A percentile compares a stretch with the other conserved stretches of the same genome.
These are phyloP conservation scores for Callionymus lyra DNA, from an alignment of 2,113 vertebrate species.

Conservation along the genomic window DNA sequence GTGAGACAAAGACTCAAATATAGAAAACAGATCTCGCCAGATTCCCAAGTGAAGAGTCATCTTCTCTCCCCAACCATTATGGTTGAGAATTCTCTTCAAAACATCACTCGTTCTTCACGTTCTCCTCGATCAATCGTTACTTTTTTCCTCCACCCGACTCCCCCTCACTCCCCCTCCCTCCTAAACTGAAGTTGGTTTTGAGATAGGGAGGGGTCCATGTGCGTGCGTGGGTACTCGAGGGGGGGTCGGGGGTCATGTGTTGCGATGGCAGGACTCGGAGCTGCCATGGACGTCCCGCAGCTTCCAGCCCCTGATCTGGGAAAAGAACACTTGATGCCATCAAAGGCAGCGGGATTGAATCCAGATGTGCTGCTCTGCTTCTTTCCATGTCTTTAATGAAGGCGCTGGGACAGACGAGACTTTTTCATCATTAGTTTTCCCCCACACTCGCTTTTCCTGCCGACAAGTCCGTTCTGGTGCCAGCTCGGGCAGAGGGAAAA, in stretches of 20 bases:
- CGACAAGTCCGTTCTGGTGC: conserved; percentile 52
- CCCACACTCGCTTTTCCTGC: conserved; percentile 54
- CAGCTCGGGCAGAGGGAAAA: conserved; percentile 40
- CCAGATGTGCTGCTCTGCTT: conserved; percentile 86
- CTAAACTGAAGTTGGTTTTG: conserved; percentile 17
- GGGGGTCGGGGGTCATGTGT: conserved; percentile 41
- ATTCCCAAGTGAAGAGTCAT: too few species aligned
- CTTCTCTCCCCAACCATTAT: too few species aligned
- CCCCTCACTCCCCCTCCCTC: background rate
- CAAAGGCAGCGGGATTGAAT: conserved; percentile 94
- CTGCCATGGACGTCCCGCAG: conserved; percentile 80
- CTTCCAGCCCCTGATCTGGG: conserved; percentile 85
- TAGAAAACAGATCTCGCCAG: too few species aligned
- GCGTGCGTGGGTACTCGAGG: conserved; percentile 15
- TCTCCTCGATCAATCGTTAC: too few species aligned
- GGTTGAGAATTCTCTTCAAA: too few species aligned
- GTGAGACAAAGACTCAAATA: background rate
- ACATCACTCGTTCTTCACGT: too few species aligned
- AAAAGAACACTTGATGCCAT: conserved; percentile 99
- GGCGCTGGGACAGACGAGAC: conserved; percentile 78
- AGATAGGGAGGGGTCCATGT: conserved; percentile 9
- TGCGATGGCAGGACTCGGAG: conserved; percentile 65
- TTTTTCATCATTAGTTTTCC: conserved; percentile 88
- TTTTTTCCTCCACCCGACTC: background rate
- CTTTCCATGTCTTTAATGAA: conserved; percentile 99